Evolutionary conservation across 2,797 vertebrate genomes (phyloP), one percentile per base, ranked within the genome.

Genomic region (Enteromius thamalakanensis): DNA sequence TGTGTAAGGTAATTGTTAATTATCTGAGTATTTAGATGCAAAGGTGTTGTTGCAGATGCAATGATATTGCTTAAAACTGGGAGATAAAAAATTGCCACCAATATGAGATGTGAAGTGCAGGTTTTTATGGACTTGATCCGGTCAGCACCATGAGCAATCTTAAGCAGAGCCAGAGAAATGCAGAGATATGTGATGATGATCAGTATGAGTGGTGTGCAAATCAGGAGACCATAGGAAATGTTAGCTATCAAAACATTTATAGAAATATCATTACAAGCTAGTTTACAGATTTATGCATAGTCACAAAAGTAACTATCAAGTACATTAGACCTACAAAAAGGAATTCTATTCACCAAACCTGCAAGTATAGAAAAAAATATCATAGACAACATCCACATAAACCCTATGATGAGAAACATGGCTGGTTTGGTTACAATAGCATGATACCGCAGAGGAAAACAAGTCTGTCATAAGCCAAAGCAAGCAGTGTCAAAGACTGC

Each of bases 241-340:
- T 10, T 17, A 2, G 2, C 26, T 11, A 89, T 72, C 9, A 78
- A 15, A 32, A 9, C 9, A 80, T 87, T 91, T 26, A 87, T 42
- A 14, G 76, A 86, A 0, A 1, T 70, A 75, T 91, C 86, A 85
- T 90, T 92, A 80, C 92, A 94, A 0, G 91, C 87, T 23, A 93
- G 62, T n/a, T 0, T 26, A 74, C 15, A 88, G 1, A 90, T 3
- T 6, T 89, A 90, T 0, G 34, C 79, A 47, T 92, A 88, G 12
- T 93, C 90, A 79, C 92, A 93, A 74, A 75, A 93, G 86, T 90
- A 91, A 77, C 87, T 91, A 1, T 89, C 58, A 0, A 93, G 47
- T 9, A 86, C 79, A 26, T 89, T 14, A 23, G 92, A 92, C 4
- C 84, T 79, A 79, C 92, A 94, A 60, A 92, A 91, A 23, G 90